A percentile compares a stretch with the other conserved stretches of the same genome.
phyloP scores from a whole-genome alignment of 2,888 invertebrate genomes.

The Euclidia mi region DNA sequence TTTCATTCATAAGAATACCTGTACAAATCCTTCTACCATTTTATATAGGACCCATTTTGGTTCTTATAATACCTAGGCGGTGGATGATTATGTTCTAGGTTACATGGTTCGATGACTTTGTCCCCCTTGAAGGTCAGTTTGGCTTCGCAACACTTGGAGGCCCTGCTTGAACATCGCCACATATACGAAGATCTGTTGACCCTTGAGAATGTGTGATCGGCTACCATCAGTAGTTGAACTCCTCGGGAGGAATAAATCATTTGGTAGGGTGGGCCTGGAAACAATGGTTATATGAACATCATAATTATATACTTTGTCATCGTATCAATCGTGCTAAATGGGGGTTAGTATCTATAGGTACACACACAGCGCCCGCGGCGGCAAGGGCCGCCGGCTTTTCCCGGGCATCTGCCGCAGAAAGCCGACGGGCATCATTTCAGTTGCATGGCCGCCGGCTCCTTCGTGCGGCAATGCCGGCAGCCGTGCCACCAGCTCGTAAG shows the following conservation, averaged over 20 bases:
- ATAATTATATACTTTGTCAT: no score
- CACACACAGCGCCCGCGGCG: no score
- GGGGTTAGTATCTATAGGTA: no score
- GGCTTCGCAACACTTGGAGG: constrained; percentile 37
- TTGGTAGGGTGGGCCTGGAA: constrained; percentile 17
- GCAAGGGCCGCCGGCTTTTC: no score
- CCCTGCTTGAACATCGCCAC: constrained; percentile 46
- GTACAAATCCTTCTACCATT: constrained; percentile 2
- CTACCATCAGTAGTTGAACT: constrained; percentile 24
- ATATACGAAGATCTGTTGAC: constrained; percentile 20
- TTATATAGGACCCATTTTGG: constrained; percentile 12
- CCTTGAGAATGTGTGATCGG: constrained; percentile 41
- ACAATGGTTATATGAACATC: not conserved
- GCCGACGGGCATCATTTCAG: no score
- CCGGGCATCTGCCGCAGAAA: no score
- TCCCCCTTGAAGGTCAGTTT: constrained; percentile 18
- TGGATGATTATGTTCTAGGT: constrained; percentile 31
- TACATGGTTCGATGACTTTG: constrained; percentile 3
- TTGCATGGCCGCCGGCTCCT: no score
- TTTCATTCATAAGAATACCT: no score
- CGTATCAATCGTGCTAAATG: no score
- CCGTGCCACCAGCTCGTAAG: no score
- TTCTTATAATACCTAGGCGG: constrained; percentile 26
- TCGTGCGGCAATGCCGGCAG: no score
- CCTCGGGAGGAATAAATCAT: constrained; percentile 26